These are phyloP conservation scores for Cantharis rustica DNA, from an alignment of 2,888 invertebrate species.

Conservation along the genomic window DNA sequence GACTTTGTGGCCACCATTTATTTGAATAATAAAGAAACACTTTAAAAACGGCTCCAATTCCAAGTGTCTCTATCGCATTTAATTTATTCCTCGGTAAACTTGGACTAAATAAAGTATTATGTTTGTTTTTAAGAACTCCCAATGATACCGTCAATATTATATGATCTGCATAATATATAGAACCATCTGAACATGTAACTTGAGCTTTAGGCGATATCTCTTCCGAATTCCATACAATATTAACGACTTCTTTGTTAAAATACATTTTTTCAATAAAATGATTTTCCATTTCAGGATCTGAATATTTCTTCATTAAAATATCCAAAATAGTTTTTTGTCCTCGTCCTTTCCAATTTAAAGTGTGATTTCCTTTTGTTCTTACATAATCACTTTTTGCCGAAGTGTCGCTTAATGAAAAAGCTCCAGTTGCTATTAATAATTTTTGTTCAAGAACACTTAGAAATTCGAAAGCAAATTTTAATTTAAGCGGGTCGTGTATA, in stretches of 20 bases:
- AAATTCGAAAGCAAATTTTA: neutral
- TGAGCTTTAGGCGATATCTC: neutral
- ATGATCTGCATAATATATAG: constrained; percentile 59
- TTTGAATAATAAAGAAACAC: constrained; percentile 65
- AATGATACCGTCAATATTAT: constrained; percentile 70
- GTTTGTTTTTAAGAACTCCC: constrained; percentile 67
- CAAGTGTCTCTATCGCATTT: constrained; percentile 60
- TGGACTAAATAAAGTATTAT: constrained; percentile 60
- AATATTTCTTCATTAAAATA: constrained; percentile 59
- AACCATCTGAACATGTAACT: constrained; percentile 58
- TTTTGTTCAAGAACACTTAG: constrained; percentile 7
- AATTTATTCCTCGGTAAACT: constrained; percentile 58
- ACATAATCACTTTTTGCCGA: constrained; percentile 70
- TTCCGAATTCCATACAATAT: constrained; percentile 5
- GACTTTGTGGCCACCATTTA: constrained; percentile 63
- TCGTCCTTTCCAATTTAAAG: constrained; percentile 74
- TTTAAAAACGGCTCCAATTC: constrained; percentile 68
- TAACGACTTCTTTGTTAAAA: constrained; percentile 9
- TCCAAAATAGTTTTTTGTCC: constrained; percentile 72
- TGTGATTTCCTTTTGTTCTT: constrained; percentile 70
- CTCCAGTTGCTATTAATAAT: constrained; percentile 56
- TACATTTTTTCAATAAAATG: neutral
- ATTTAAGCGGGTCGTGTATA: neutral
- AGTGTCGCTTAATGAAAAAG: constrained; percentile 68
- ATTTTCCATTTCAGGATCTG: neutral